Percentiles rank a stretch among this genome's conserved stretches.
Conservation (phyloP, 2,888 invertebrate species). For the Herminia tarsipennalis region DNA sequence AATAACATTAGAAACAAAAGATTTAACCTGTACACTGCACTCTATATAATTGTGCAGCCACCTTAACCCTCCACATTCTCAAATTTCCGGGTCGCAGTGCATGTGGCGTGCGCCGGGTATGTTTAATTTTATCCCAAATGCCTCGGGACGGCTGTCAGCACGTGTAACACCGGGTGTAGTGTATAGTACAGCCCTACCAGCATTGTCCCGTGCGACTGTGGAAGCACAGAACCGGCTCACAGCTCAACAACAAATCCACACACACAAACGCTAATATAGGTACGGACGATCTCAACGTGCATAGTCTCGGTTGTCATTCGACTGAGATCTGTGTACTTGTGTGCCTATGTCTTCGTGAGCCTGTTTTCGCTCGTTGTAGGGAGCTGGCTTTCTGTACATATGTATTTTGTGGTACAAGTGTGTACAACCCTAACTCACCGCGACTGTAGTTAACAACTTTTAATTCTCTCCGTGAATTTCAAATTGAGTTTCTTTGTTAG, state of each 20-base stretch:
- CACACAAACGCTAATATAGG: no score
- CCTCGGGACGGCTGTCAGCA: constrained; percentile 17
- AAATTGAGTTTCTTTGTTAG: constrained; percentile 50
- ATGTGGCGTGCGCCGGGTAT: constrained; percentile 35
- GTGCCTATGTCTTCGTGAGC: no score
- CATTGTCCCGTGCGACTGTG: constrained; percentile 23
- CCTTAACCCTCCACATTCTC: constrained; percentile 31
- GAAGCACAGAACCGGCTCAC: no score
- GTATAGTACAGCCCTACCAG: constrained; percentile 1
- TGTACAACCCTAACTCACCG: constrained; percentile 41
- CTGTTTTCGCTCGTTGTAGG: no score
- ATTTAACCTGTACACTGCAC: constrained; percentile 5
- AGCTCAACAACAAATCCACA: no score
- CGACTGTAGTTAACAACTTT: constrained; percentile 54
- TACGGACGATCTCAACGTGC: no score
- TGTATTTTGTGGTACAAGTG: no score
- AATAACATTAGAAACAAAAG: constrained; percentile 7
- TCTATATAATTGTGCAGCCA: constrained; percentile 23
- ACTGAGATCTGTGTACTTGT: no score
- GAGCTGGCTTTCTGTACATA: no score
- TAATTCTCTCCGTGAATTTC: constrained; percentile 47
- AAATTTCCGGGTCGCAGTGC: constrained; percentile 42
- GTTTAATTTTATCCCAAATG: constrained; percentile 47
- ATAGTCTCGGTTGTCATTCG: no score
- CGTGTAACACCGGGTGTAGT: constrained; percentile 3